Base-by-base conservation (phyloP, 53 echinoderm and acorn worm species). In the Mesocentrotus franciscanus region DNA sequence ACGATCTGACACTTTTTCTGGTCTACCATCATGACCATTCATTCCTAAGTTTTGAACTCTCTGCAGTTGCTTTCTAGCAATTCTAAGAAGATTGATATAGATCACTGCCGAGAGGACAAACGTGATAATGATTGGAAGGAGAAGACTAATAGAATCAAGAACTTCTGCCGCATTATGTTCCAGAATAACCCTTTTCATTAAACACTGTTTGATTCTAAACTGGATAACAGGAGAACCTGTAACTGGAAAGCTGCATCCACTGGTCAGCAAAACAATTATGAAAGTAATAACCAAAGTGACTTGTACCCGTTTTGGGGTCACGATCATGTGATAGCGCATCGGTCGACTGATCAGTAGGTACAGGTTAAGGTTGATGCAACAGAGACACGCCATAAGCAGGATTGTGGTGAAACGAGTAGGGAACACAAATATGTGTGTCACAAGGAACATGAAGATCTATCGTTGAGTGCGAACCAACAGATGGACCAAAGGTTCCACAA, bases 381-480 rank as follows among this genome's bases (percentile, higher is more conserved):
- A 72, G 39, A 92, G 92, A 71, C 92, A 92, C 14, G 92, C 71
- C 76, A 92, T 92, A 9, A 75, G 2, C 56, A 74, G 12, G 4
- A 14, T 4, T 9, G 16, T 71, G 10, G 57, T n/a, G 14, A 74
- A 15, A 33, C 92, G 71, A 75, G 2, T 0, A 8, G 64, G 62
- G 42, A 92, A 92, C 22, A 66, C 42, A 68, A 92, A 92, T 6
- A 92, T 36, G 9, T 20, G 34, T 4, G 39, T 68, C 2, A 68
- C 33, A 71, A 92, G 13, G 22, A 39, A 68, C 92, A 92, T 24
- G 68, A 61, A 39, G 70, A 11, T 11, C 8, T 1, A 36, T 66
- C 35, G 24, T 64, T 68, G 17, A 92, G 20, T 5, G 39, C 13
- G 60, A 32, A 71, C 92, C 92, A 92, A 11, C 18, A 6, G 12